Evolutionary conservation across 2,113 vertebrate genomes (phyloP).

Genomic region (Rhinopomastus cyanomelas): DNA sequence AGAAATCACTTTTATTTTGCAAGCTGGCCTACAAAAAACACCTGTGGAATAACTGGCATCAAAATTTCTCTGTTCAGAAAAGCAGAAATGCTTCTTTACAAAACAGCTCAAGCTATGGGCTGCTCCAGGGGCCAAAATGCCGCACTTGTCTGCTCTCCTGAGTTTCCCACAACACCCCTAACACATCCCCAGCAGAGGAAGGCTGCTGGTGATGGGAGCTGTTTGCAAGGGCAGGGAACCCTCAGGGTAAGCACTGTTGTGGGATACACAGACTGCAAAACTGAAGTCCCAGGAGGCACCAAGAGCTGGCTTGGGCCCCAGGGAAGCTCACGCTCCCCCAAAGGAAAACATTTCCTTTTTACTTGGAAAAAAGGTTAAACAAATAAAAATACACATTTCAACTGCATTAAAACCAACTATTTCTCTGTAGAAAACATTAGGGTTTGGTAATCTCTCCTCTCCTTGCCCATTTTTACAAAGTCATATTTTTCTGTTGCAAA

Average conservation of each 20-base stretch:
- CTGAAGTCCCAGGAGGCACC: background rate
- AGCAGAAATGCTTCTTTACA: background rate
- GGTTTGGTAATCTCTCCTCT: background rate
- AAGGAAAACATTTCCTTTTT: background rate
- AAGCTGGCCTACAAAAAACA: conserved; percentile 8
- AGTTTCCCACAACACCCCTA: background rate
- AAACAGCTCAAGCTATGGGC: background rate
- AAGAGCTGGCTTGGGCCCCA: background rate
- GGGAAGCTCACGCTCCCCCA: background rate
- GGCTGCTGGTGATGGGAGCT: background rate
- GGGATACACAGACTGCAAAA: background rate
- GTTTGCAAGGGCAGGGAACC: background rate
- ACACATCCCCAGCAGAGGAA: background rate
- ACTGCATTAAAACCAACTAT: background rate
- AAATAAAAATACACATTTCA: background rate
- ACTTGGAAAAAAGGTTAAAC: background rate
- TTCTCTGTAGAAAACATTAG: background rate
- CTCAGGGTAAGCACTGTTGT: background rate
- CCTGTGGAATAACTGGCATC: background rate
- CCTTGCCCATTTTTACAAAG: background rate
- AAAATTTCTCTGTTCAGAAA: background rate
- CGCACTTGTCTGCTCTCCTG: background rate
- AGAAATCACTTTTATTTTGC: conserved; percentile 3
- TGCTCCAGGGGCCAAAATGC: background rate
- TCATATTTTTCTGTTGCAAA: background rate